Percentiles rank a stretch among this genome's conserved stretches.
Evolutionary conservation across 1,140 invertebrate species (phyloP).

Genomic region (Apocrypta bakeri): DNA sequence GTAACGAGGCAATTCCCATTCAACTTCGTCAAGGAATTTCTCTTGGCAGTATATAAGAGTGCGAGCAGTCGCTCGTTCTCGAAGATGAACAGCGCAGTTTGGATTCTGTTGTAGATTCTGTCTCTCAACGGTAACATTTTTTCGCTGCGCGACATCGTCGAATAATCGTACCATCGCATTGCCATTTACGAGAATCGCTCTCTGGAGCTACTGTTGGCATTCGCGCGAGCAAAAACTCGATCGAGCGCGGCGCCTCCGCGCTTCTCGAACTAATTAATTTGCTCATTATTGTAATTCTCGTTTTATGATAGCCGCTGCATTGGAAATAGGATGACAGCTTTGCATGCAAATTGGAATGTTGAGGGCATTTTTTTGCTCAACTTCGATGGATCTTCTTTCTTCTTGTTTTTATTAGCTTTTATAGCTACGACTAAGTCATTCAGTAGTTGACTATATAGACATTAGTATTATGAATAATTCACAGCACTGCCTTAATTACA

Average conservation of each 20-base stretch:
- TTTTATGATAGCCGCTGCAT: neutral
- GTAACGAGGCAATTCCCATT: slow-evolving; percentile 45
- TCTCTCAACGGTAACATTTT: slow-evolving; percentile 21
- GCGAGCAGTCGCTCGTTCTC: slow-evolving; percentile 34
- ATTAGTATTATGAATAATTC: no score
- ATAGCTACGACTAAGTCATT: no score
- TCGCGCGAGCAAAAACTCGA: neutral
- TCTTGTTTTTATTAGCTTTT: no score
- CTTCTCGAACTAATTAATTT: slow-evolving; percentile 41
- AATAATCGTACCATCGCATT: slow-evolving; percentile 31
- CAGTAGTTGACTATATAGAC: no score
- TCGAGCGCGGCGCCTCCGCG: slow-evolving; percentile 1
- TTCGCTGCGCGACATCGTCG: slow-evolving; percentile 11
- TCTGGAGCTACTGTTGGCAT: neutral
- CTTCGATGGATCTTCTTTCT: neutral
- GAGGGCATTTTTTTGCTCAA: neutral
- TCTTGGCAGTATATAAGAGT: neutral
- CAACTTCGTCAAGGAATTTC: slow-evolving; percentile 45
- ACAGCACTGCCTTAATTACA: neutral
- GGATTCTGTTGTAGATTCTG: slow-evolving; percentile 1
- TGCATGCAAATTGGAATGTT: slow-evolving; percentile 10
- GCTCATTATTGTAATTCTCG: slow-evolving; percentile 31
- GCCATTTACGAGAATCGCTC: slow-evolving; percentile 36
- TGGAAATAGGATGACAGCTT: slow-evolving; percentile 5
- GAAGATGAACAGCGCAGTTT: slow-evolving; percentile 50